Evolutionary conservation across 2,113 vertebrate genomes (phyloP).

Genomic region (Prionailurus bengalensis): DNA sequence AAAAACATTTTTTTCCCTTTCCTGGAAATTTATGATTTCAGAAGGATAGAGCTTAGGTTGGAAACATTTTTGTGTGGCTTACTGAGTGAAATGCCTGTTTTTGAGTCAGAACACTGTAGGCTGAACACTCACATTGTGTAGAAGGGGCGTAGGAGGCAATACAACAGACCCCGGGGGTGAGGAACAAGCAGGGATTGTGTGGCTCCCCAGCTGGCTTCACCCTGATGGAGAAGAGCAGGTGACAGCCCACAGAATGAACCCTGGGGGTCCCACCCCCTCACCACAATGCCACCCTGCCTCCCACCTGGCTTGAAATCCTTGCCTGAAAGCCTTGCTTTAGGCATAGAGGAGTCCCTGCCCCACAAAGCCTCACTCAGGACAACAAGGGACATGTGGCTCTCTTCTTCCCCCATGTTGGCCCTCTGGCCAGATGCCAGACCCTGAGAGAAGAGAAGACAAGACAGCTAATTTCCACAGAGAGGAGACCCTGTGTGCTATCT

Average conservation of each 20-base stretch:
- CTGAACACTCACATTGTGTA: background rate
- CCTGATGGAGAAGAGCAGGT: background rate
- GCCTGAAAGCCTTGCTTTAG: background rate
- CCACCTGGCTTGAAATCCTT: background rate
- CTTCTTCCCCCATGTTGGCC: background rate
- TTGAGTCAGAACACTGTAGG: conserved; percentile 34
- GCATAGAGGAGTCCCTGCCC: background rate
- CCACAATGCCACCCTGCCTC: background rate
- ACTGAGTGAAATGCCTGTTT: conserved; percentile 14
- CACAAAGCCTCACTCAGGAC: background rate
- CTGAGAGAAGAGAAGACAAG: background rate
- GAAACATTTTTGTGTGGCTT: background rate
- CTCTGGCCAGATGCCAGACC: background rate
- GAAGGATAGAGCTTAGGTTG: background rate
- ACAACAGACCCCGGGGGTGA: background rate
- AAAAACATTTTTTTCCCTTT: background rate
- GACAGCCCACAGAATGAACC: background rate
- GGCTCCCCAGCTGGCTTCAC: background rate
- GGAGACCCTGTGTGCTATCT: background rate
- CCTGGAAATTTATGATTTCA: conserved; percentile 8
- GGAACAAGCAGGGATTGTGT: background rate
- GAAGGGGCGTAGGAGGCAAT: conserved; percentile 42
- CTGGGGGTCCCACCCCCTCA: background rate
- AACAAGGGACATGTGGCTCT: background rate
- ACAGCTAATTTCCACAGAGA: background rate